phyloP scores from a whole-genome alignment of 1,140 invertebrate species.

The Oncopeltus fasciatus region DNA sequence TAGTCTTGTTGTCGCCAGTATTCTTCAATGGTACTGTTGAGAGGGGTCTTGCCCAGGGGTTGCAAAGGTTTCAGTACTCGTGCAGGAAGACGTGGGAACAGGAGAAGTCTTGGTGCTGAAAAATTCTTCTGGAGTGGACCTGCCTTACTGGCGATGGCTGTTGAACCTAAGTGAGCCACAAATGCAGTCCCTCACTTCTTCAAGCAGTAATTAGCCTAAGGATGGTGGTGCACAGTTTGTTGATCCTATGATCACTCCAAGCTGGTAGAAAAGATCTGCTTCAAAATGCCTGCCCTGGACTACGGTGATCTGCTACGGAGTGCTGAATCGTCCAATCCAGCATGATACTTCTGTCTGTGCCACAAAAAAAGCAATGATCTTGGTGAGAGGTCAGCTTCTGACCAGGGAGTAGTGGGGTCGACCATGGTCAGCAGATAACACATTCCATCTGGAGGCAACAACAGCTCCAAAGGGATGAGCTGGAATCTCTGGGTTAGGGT shows the following conservation, averaged over 20 bases:
- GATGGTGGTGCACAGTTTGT: not conserved
- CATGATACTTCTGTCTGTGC: not conserved
- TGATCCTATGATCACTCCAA: not conserved
- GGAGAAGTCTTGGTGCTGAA: too few species aligned
- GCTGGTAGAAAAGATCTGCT: not conserved
- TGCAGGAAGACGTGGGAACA: too few species aligned
- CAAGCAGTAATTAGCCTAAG: not conserved
- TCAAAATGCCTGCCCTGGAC: not conserved
- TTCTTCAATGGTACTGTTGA: not conserved
- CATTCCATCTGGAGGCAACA: not conserved
- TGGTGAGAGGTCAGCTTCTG: not conserved
- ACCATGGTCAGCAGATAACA: not conserved
- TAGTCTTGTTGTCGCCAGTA: not conserved
- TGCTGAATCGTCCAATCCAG: not conserved
- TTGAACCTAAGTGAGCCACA: not conserved
- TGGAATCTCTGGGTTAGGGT: not conserved
- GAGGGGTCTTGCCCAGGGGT: too few species aligned
- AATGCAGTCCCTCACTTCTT: not conserved
- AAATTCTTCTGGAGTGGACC: too few species aligned
- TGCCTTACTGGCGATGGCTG: too few species aligned
- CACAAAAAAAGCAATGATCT: not conserved
- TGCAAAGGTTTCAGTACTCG: too few species aligned
- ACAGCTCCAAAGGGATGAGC: not conserved
- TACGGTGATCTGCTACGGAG: not conserved
- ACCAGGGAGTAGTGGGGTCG: not conserved